Evolutionary conservation across 2,797 vertebrate genomes (phyloP).

Genomic region (Furcifer pardalis): DNA sequence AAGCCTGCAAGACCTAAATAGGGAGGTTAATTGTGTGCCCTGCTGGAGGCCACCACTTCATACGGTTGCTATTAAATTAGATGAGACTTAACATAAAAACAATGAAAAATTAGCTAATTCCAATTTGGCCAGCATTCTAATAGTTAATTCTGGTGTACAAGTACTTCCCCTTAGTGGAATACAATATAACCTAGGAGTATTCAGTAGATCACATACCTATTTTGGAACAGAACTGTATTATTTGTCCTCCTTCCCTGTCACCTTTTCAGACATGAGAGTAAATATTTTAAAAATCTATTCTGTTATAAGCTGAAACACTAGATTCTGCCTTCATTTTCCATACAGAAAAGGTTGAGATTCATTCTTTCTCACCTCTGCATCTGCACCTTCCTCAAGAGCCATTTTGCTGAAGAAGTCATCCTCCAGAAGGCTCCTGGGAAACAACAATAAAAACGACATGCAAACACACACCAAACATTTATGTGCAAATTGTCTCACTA

Average conservation of each 20-base stretch:
- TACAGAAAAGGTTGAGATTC: neutral
- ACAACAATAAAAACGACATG: neutral
- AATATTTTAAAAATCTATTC: neutral
- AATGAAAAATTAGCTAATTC: neutral
- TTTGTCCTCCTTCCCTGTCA: neutral
- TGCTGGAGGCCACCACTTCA: too few species aligned
- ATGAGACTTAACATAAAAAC: too few species aligned
- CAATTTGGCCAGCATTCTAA: neutral
- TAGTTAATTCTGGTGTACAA: neutral
- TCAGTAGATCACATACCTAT: neutral
- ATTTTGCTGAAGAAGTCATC: slow-evolving; percentile 78
- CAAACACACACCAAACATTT: neutral
- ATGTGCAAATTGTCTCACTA: neutral
- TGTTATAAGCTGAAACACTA: neutral
- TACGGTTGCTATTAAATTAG: too few species aligned
- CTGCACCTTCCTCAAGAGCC: slow-evolving; percentile 68
- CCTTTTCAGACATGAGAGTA: neutral
- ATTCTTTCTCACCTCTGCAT: slow-evolving; percentile 75
- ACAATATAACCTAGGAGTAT: too few species aligned
- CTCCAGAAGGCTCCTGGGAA: slow-evolving; percentile 75
- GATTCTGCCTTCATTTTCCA: neutral
- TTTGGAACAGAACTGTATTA: too few species aligned
- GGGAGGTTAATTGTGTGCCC: too few species aligned
- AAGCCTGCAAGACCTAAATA: too few species aligned
- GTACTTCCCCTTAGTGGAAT: neutral